Evolutionary conservation across 2,888 invertebrate genomes (phyloP), one percentile per base, ranked within the genome.

Genomic region (Apamea sordens): DNA sequence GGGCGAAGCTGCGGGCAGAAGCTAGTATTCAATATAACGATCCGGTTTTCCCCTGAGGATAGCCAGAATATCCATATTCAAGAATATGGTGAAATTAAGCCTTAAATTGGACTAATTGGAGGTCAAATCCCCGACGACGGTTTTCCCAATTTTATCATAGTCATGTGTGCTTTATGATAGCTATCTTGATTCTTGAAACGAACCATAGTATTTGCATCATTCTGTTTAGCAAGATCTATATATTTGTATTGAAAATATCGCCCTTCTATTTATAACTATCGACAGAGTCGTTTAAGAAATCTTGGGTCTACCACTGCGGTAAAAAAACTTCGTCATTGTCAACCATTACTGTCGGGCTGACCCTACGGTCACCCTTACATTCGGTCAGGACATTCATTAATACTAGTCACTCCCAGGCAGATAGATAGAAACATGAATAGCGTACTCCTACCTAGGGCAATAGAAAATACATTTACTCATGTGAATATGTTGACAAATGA

Each of bases 281-380:
- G 64, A 61, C 28, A 59, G 41, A 64, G 67, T 70, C 76, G n/a
- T 56, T 82, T 64, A 74, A 85, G 76, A 74, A 75, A 68, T 76
- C 28, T 68, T 50, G 72, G 76, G 69, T 81, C 64, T 53, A 63
- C 71, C 59, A 64, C 64, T 77, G 65, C 50, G 67, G 76, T 70
- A 76, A 84, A 79, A 73, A 70, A 56, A 65, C 67, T 88, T 78
- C 63, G 67, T 84, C 84, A 82, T 79, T 80, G 82, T 86, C 84
- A 79, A 63, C 69, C 64, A 65, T 81, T 75, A 78, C 67, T 47
- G 68, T 76, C 63, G 70, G 53, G 18, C 44, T 61, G 77, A 81
- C 76, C 80, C 41, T 70, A 65, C 59, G 32, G 32, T 2, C 32
- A 67, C 78, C 80, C 80, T 69, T 80, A 75, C 64, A 82, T 75